Evolutionary conservation across 1,140 invertebrate genomes (phyloP), one percentile per base, ranked within the genome.

Genomic region (Papilio dardanus): DNA sequence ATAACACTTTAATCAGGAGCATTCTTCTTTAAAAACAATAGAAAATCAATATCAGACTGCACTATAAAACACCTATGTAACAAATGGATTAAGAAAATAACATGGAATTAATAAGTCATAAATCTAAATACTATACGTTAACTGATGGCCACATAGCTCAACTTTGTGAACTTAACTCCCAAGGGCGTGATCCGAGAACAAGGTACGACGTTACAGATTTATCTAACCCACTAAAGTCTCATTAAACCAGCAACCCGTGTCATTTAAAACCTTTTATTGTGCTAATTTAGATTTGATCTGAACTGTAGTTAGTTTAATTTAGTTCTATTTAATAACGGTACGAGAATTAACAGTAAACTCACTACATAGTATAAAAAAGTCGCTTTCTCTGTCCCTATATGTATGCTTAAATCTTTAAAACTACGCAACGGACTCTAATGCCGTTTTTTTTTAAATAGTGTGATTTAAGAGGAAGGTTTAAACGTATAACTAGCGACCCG

Each of bases 131-230:
- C 10, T 28, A 58, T 28, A 62, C 24, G 24, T 30, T 62, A 62
- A 12, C 12, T 62, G 12, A 62, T 62, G n/a, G 54, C 54, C 7
- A 10, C 24, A 62, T 10, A 21, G 24, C 24, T 62, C 21, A 62
- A 30, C 54, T 58, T 58, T 24, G 3, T 14, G 14, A 62, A 28
- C 21, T 62, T 62, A 30, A 62, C 54, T 12, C 54, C 54, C 54
- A 3, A 62, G 54, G 54, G 54, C 30, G 54, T 62, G 54, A 28
- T 62, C 24, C 10, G 24, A 28, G 24, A 62, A 28, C 54, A 28
- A 28, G 54, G 24, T 62, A 62, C 54, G n/a, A 62, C 54, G 54
- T 62, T 62, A 28, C 10, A 62, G 54, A 62, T 62, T 62, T 30
- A 62, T 62, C 12, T 62, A 1, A 10, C 21, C 24, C 24, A 62